Percentiles rank a stretch among this genome's conserved stretches.
phyloP scores from a whole-genome alignment of 2,113 vertebrate species.

The Nothoprocta pentlandii region DNA sequence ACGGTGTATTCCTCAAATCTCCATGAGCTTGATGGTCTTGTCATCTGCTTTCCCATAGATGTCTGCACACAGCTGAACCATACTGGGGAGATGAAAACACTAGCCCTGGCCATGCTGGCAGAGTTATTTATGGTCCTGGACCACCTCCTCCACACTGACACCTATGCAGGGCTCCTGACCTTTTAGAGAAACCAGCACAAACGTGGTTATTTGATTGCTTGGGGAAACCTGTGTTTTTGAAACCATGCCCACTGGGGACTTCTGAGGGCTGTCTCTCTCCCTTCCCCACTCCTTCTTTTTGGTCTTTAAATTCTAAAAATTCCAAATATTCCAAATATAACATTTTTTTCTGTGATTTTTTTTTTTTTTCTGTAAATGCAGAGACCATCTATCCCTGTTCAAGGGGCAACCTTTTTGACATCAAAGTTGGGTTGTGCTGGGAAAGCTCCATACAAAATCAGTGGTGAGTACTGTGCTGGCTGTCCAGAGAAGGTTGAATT shows the following conservation, averaged over 20 bases:
- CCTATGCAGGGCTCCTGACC: slow-evolving; percentile 83
- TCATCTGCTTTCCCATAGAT: slow-evolving; percentile 73
- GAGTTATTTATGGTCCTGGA: slow-evolving; percentile 77
- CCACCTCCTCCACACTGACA: slow-evolving; percentile 80
- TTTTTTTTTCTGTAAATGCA: not conserved
- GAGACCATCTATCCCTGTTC: not conserved
- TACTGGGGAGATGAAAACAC: slow-evolving; percentile 71
- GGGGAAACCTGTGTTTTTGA: slow-evolving; percentile 85
- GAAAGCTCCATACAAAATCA: not conserved
- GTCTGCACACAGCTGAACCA: slow-evolving; percentile 75
- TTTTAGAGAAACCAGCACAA: slow-evolving; percentile 86
- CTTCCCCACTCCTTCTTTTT: not conserved
- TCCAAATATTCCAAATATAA: too few species aligned
- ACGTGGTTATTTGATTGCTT: slow-evolving; percentile 83
- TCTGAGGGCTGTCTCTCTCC: not conserved
- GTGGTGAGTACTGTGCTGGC: not conserved
- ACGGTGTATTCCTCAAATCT: too few species aligned
- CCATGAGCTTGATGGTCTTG: not conserved
- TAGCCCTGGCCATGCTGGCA: slow-evolving; percentile 75
- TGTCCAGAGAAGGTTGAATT: not conserved
- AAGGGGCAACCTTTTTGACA: not conserved
- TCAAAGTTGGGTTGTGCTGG: accelerated
- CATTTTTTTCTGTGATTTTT: too few species aligned
- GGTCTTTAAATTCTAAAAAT: not conserved
- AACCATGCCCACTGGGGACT: not conserved